phyloP scores from a whole-genome alignment of 2,113 vertebrate genomes.

The Tragelaphus scriptus region DNA sequence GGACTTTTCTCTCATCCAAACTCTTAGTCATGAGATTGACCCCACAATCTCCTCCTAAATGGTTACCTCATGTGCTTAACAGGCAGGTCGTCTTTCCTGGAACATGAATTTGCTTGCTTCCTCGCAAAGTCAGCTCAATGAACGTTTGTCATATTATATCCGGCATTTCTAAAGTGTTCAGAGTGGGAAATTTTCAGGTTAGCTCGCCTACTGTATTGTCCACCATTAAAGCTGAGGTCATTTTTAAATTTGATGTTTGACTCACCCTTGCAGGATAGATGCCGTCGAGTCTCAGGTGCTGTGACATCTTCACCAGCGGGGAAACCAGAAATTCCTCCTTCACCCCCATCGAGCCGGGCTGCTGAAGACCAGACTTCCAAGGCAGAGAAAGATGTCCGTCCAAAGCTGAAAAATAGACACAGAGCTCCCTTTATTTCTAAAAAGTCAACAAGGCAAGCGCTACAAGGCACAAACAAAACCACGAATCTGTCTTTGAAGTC shows the following conservation, averaged over 20 bases:
- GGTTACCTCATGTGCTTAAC: background rate
- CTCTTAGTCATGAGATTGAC: background rate
- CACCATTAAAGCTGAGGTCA: background rate
- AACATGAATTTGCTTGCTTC: background rate
- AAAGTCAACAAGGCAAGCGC: background rate
- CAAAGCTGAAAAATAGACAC: conserved; percentile 47
- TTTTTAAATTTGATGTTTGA: background rate
- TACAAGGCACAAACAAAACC: background rate
- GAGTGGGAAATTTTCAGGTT: background rate
- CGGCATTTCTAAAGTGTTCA: background rate
- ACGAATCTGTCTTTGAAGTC: background rate
- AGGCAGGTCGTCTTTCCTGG: background rate
- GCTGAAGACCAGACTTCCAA: background rate
- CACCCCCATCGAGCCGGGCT: background rate
- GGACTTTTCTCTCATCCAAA: background rate
- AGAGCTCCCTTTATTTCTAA: background rate
- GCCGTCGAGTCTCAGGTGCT: background rate
- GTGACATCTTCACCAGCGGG: background rate
- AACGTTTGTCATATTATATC: background rate
- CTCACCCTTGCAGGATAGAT: conserved; percentile 13
- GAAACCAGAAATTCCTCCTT: background rate
- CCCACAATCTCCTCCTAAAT: background rate
- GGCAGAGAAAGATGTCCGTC: conserved; percentile 40
- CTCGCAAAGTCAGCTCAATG: background rate
- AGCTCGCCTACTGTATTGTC: background rate